Percentiles rank a stretch among this genome's conserved stretches.
Evolutionary conservation across 2,888 invertebrate species (phyloP).

Genomic region (Caenorhabditis uteleia): DNA sequence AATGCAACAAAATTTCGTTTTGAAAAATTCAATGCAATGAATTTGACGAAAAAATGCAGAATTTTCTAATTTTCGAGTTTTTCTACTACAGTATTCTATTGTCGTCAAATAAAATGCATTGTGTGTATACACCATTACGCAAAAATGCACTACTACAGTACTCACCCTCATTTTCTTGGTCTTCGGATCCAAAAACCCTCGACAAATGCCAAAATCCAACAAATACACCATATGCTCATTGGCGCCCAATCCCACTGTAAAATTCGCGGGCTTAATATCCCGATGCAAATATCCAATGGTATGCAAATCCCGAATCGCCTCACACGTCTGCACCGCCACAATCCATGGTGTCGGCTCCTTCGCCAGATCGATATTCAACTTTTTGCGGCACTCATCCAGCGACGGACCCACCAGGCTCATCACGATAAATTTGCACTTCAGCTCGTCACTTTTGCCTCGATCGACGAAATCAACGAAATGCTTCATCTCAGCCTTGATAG

Average conservation of each 20-base stretch:
- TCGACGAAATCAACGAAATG: slow-evolving; percentile 48
- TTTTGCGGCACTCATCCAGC: slow-evolving; percentile 40
- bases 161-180: no score
- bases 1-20: no score
- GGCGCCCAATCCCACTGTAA: slow-evolving; percentile 34
- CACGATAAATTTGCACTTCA: slow-evolving; percentile 45
- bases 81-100: no score
- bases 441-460: slow-evolving; percentile 33
- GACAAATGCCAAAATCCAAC: slow-evolving; percentile 36
- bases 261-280: slow-evolving; percentile 47
- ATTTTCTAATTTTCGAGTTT: no score
- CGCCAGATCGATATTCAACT: slow-evolving; percentile 16
- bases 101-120: no score
- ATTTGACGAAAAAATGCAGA: no score
- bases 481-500: no score
- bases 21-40: no score
- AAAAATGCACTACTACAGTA: no score
- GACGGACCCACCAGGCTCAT: slow-evolving; percentile 48
- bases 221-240: slow-evolving; percentile 20
- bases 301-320: slow-evolving; percentile 38
- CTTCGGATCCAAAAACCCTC: slow-evolving; percentile 3
- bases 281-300: slow-evolving; percentile 42
- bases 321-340: slow-evolving; percentile 29
- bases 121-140: no score
- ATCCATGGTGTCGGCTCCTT: slow-evolving; percentile 17